A percentile compares a stretch with the other conserved stretches of the same genome.
These are phyloP conservation scores for Pentalonia nigronervosa DNA, from an alignment of 1,140 invertebrate species.

Conservation along the genomic window DNA sequence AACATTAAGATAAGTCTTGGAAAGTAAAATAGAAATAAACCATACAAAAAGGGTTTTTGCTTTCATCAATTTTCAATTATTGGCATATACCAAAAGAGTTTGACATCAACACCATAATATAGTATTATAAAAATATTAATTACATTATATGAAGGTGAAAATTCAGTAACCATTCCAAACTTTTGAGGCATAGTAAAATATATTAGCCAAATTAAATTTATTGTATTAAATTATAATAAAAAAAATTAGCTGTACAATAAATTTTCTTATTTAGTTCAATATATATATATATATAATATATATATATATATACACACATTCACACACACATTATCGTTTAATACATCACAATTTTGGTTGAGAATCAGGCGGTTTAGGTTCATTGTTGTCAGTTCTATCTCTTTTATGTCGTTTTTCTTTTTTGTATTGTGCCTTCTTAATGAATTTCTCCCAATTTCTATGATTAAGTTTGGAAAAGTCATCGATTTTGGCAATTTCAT, in stretches of 20 bases:
- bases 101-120: neutral
- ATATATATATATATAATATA: no score
- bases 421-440: constrained; percentile 61
- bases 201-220: constrained; percentile 12
- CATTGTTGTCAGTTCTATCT: constrained; percentile 51
- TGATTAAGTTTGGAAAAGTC: constrained; percentile 89
- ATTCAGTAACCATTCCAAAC: constrained; percentile 31
- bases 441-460: constrained; percentile 88
- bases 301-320: no score
- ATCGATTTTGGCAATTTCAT: constrained; percentile 81
- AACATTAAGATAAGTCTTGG: neutral
- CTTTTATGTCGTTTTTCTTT: constrained; percentile 56
- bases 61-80: neutral
- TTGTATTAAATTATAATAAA: constrained; percentile 20
- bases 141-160: constrained; percentile 11
- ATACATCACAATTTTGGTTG: constrained; percentile 48
- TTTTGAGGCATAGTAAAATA: constrained; percentile 2
- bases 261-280: constrained; percentile 1
- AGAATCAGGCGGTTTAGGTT: constrained; percentile 49
- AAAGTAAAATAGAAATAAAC: constrained; percentile 16
- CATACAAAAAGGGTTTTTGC: neutral
- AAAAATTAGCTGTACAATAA: constrained; percentile 25
- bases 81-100: neutral
- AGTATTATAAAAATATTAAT: constrained; percentile 20
- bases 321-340: neutral